Evolutionary conservation across 2,797 vertebrate species (phyloP).

Genomic region (Natrix natrix): DNA sequence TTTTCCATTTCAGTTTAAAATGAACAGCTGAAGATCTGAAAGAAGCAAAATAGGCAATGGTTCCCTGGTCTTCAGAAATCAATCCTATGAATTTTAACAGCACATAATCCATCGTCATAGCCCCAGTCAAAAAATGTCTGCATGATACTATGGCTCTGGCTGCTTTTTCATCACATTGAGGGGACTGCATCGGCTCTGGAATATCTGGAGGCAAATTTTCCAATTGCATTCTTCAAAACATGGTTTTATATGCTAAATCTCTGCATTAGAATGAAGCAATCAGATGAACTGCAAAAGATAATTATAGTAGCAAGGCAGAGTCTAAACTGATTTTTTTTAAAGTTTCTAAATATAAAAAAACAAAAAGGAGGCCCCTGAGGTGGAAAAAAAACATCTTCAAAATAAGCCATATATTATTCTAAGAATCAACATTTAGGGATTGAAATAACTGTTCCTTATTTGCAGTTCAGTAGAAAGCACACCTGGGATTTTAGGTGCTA

Average conservation of each 20-base stretch:
- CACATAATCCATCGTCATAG: not conserved
- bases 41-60: not conserved
- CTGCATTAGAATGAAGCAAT: not conserved
- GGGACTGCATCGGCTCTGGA: not conserved
- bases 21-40: constrained; percentile 3
- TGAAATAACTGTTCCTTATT: not conserved
- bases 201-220: not conserved
- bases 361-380: not conserved
- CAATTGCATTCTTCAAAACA: not conserved
- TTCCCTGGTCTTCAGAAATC: not conserved
- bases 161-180: not conserved
- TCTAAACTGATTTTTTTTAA: not conserved
- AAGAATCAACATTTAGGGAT: not conserved
- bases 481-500: not conserved
- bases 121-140: not conserved
- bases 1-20: not conserved
- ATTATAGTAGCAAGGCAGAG: not conserved
- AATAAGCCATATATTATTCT: not conserved
- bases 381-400: not conserved
- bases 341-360: not conserved
- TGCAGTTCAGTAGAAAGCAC: not conserved
- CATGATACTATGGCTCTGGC: not conserved
- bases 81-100: not conserved
- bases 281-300: not conserved
- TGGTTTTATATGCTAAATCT: not conserved